These are phyloP conservation scores for Ceyx margarethae DNA, from an alignment of 2,113 vertebrate genomes.

Conservation along the genomic window DNA sequence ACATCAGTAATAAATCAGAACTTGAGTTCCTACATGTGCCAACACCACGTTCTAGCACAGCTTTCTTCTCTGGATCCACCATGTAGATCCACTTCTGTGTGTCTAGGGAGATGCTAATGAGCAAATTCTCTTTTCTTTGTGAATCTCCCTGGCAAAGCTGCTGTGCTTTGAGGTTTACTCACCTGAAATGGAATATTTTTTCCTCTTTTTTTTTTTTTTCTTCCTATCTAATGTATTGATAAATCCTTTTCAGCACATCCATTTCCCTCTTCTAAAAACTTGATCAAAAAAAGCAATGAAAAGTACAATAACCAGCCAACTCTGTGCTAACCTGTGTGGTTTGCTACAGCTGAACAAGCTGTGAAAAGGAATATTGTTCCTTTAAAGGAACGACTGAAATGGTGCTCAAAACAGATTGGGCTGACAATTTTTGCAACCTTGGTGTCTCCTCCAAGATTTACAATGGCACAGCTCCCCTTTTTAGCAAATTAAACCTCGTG, in stretches of 20 bases:
- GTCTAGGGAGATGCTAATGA: neutral
- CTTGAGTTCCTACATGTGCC: neutral
- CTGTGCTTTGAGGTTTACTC: neutral
- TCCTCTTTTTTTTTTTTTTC: neutral
- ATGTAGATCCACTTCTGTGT: neutral
- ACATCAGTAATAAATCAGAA: neutral
- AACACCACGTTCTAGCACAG: neutral
- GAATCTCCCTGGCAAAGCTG: neutral
- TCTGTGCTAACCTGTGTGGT: neutral
- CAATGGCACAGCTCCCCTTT: slow-evolving; percentile 71
- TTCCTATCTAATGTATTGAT: neutral
- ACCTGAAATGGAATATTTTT: neutral
- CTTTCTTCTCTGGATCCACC: neutral
- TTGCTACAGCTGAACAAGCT: slow-evolving; percentile 41
- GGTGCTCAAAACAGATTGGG: slow-evolving; percentile 51
- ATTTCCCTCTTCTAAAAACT: neutral
- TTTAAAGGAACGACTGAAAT: slow-evolving; percentile 54
- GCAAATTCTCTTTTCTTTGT: neutral
- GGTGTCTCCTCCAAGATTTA: slow-evolving; percentile 77
- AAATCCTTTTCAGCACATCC: neutral
- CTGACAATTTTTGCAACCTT: slow-evolving; percentile 69
- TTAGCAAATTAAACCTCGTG: slow-evolving; percentile 80
- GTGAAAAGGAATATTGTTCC: slow-evolving; percentile 52
- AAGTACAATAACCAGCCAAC: slow-evolving; percentile 10
- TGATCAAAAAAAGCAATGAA: slow-evolving; percentile 14